Conservation (phyloP, 2,797 vertebrate genomes). For the Ptychadena robeensis region DNA sequence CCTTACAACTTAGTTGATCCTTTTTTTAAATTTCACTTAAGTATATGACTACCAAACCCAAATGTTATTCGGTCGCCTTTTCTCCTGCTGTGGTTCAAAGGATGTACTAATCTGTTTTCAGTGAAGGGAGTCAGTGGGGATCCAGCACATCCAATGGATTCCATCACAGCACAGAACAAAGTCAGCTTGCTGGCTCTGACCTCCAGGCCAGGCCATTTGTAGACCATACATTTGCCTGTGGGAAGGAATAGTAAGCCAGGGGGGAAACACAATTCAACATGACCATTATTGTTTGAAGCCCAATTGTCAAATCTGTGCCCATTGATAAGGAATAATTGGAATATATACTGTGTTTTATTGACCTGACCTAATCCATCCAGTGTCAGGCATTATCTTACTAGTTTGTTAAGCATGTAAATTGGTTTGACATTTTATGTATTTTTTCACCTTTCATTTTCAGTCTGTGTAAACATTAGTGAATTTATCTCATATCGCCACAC, state of each 20-base stretch:
- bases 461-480: neutral
- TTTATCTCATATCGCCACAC: too few species aligned
- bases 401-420: neutral
- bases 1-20: slow-evolving; percentile 13
- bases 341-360: slow-evolving; percentile 54
- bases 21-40: neutral
- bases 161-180: slow-evolving; percentile 48
- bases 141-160: slow-evolving; percentile 35
- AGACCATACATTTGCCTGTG: slow-evolving; percentile 49
- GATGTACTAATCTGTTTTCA: slow-evolving; percentile 55
- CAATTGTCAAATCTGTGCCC: slow-evolving; percentile 55
- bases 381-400: slow-evolving; percentile 14
- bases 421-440: neutral
- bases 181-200: slow-evolving; percentile 44
- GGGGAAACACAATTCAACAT: slow-evolving; percentile 21
- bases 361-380: slow-evolving; percentile 45
- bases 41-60: slow-evolving; percentile 1
- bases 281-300: slow-evolving; percentile 45
- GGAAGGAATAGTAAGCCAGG: slow-evolving; percentile 22
- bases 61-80: neutral
- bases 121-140: slow-evolving; percentile 28
- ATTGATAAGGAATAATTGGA: slow-evolving; percentile 50
- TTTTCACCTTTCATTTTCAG: neutral
- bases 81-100: slow-evolving; percentile 49
- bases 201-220: slow-evolving; percentile 51